Conservation (phyloP, 2,888 invertebrate genomes). For the Tridacna crocea region DNA sequence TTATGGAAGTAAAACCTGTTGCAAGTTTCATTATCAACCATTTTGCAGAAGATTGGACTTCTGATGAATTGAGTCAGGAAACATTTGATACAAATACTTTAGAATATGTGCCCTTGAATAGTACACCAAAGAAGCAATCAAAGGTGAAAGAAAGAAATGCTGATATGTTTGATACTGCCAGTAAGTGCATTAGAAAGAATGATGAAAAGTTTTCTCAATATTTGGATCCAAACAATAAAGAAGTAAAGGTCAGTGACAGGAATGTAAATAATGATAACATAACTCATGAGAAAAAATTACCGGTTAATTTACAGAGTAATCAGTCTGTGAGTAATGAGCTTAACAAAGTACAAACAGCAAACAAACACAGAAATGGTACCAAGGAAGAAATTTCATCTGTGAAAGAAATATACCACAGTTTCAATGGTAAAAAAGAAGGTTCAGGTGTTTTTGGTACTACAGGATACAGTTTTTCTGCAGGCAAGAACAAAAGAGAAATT, state of each 20-base stretch:
- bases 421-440: background rate
- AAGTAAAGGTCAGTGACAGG: background rate
- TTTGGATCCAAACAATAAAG: background rate
- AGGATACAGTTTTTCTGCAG: background rate
- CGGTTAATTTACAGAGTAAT: background rate
- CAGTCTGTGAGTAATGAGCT: background rate
- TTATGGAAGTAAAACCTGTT: background rate
- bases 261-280: background rate
- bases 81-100: background rate
- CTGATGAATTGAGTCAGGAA: background rate
- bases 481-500: background rate
- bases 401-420: background rate
- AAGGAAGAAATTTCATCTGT: background rate
- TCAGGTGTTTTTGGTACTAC: background rate
- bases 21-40: background rate
- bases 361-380: background rate
- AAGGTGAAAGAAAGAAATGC: background rate
- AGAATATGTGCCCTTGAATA: background rate
- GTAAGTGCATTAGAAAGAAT: background rate
- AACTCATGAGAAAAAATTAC: background rate
- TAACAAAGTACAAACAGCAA: background rate
- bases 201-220: background rate
- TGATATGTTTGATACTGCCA: background rate
- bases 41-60: slow-evolving; percentile 15
- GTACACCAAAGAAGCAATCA: slow-evolving; percentile 13